A percentile compares a stretch with the other conserved stretches of the same genome.
Evolutionary conservation across 2,113 vertebrate species (phyloP).

Genomic region (Albula goreensis): DNA sequence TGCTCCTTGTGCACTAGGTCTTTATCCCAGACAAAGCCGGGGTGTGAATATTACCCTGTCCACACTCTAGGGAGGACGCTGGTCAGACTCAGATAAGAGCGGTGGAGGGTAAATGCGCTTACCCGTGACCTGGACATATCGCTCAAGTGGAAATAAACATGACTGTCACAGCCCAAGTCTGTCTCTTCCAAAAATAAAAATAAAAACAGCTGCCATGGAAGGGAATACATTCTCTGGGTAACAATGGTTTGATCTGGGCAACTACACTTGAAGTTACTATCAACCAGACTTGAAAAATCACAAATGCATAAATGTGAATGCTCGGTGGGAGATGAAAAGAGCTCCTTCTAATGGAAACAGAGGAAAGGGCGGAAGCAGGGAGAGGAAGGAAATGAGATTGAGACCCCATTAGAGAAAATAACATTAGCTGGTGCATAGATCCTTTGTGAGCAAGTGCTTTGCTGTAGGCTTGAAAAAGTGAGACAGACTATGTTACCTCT

Average conservation of each 20-base stretch:
- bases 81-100: slow-evolving; percentile 53
- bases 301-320: neutral
- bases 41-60: slow-evolving; percentile 43
- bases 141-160: neutral
- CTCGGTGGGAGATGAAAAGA: neutral
- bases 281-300: neutral
- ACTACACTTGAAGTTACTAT: too few species aligned
- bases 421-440: neutral
- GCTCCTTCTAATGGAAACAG: too few species aligned
- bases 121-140: neutral
- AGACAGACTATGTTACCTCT: too few species aligned
- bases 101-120: neutral
- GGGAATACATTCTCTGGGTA: too few species aligned
- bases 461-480: too few species aligned
- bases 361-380: neutral
- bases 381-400: slow-evolving; percentile 5
- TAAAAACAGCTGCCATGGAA: neutral
- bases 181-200: neutral
- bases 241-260: too few species aligned
- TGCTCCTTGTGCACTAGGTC: slow-evolving; percentile 44
- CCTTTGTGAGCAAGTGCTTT: too few species aligned
- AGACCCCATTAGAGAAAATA: neutral
- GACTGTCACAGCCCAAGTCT: neutral
- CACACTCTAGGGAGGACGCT: slow-evolving; percentile 44
- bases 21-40: slow-evolving; percentile 54